These are phyloP conservation scores for Drosophila dives DNA, from an alignment of 2,888 invertebrate species.

Conservation along the genomic window DNA sequence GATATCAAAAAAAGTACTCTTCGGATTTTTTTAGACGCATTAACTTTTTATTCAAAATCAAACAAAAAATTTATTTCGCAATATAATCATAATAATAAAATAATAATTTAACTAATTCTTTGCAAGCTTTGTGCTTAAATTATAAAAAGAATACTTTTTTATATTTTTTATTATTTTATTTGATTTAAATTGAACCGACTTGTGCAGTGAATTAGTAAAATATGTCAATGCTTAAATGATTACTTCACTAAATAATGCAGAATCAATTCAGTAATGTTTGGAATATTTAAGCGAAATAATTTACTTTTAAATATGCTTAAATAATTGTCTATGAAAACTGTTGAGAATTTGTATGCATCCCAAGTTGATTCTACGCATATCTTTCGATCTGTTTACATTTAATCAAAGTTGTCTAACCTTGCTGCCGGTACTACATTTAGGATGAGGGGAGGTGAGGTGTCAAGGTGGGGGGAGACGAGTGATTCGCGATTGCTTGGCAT, in stretches of 20 bases:
- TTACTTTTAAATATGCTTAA: slow-evolving; percentile 1
- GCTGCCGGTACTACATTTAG: slow-evolving; percentile 16
- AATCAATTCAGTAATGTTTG: slow-evolving; percentile 58
- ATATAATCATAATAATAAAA: no score
- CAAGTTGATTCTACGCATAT: slow-evolving; percentile 18
- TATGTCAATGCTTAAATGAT: neutral
- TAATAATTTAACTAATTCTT: no score
- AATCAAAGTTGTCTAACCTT: slow-evolving; percentile 46
- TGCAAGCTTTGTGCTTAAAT: no score
- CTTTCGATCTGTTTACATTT: slow-evolving; percentile 50
- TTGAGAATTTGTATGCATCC: slow-evolving; percentile 26
- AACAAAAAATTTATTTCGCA: no score
- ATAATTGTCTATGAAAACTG: neutral
- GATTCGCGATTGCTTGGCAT: slow-evolving; percentile 12
- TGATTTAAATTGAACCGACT: neutral
- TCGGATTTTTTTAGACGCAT: no score
- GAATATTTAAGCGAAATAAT: neutral
- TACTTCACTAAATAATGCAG: neutral
- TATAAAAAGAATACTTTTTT: no score
- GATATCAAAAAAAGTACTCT: no score
- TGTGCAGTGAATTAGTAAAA: neutral
- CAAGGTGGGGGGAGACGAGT: neutral
- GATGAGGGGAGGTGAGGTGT: no score
- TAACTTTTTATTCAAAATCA: no score
- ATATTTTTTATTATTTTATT: neutral